phyloP scores from a whole-genome alignment of 2,113 vertebrate genomes.

The Eurypyga helias region DNA sequence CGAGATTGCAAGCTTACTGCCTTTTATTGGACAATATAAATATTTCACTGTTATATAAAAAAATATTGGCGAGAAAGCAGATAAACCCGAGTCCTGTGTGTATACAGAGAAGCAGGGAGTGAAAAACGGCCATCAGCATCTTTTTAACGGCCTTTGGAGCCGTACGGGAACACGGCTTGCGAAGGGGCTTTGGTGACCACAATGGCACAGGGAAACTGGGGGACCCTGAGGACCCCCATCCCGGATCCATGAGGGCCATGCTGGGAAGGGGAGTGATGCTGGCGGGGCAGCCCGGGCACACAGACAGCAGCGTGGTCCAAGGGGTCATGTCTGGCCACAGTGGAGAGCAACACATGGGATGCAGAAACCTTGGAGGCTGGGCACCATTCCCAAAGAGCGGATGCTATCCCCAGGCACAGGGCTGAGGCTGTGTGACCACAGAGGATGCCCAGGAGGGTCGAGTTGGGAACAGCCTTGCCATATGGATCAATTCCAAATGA shows the following conservation, averaged over 20 bases:
- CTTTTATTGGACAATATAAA: conserved; percentile 68
- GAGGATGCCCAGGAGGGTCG: neutral
- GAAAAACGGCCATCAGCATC: conserved; percentile 48
- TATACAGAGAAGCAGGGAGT: conserved; percentile 48
- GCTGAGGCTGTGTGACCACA: neutral
- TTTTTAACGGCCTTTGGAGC: conserved; percentile 22
- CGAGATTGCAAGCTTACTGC: conserved; percentile 40
- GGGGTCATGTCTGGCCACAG: rapidly evolving
- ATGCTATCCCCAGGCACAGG: neutral
- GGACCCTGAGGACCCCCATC: neutral
- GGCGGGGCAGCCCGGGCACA: rapidly evolving
- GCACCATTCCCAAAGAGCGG: neutral
- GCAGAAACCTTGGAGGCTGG: neutral
- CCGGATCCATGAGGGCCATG: rapidly evolving
- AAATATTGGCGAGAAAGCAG: conserved; percentile 52
- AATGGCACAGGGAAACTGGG: neutral
- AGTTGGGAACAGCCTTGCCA: rapidly evolving
- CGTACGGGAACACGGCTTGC: rapidly evolving
- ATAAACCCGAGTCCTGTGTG: conserved; percentile 37
- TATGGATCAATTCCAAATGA: neutral
- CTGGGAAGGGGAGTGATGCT: neutral
- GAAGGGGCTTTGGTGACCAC: neutral
- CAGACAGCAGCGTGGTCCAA: rapidly evolving
- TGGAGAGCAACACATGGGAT: rapidly evolving
- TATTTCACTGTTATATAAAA: conserved; percentile 65